Base-by-base conservation (phyloP, 2,113 vertebrate genomes). In the Syrrhaptes paradoxus region DNA sequence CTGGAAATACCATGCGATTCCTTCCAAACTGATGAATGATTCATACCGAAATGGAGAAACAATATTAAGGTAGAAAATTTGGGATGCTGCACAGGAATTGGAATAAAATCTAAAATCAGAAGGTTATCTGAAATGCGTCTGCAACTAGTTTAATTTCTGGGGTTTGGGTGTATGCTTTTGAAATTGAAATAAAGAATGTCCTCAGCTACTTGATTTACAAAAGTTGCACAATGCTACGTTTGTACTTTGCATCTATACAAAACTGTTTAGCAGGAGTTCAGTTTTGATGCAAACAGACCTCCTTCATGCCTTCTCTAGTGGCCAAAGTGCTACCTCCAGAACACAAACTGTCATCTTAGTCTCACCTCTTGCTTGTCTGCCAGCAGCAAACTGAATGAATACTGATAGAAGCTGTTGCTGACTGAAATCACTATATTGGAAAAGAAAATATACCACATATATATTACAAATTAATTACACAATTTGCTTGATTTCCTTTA, bases 351-450 rank as follows among this genome's bases (percentile, higher is more conserved):
- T 29, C 0, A 0, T 61, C 58, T 77, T 28, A 34, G 26, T 41
- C 51, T 59, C 0, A 0, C 28, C 31, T 54, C 49, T 85, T 3
- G 3, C 36, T 51, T 36, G 36, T n/a, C 46, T 29, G 19, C 5
- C 43, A 77, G 26, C 59, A 74, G 55, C 12, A 85, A 88, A 80
- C 7, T 0, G 1, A 83, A 90, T 20, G 13, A 6, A 38, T 25
- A 18, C 3, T 1, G 4, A 58, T 31, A 36, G 45, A 57, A 49
- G 25, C 12, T 65, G 34, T 41, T 79, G 59, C 38, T 73, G 45
- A 49, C 46, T 52, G 17, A 80, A 92, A 80, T 48, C 10, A 36
- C 5, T 49, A 34, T 13, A 49, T 1, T 67, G 46, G 36, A 70
- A 93, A 89, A 89, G 7, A 45, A 79, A 55, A 49, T 51, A 25